These are phyloP conservation scores for Xenops minutus DNA, from an alignment of 2,797 vertebrate species.

Conservation along the genomic window DNA sequence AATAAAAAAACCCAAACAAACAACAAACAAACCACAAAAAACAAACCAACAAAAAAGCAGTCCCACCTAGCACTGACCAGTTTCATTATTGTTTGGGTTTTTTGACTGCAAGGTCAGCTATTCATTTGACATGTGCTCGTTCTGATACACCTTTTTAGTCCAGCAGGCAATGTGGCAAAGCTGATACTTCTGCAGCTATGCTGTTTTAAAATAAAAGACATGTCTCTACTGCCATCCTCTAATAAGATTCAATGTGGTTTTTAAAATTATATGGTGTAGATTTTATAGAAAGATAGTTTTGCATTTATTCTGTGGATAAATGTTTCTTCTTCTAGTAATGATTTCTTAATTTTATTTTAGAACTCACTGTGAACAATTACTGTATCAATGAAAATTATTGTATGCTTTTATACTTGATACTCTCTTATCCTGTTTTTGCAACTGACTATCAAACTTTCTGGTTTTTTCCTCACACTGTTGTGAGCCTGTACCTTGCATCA, in stretches of 20 bases:
- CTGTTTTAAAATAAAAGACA: slow-evolving; percentile 2
- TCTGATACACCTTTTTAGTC: neutral
- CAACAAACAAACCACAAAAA: too few species aligned
- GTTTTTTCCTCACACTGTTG: neutral
- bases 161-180: neutral
- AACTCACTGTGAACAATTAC: neutral
- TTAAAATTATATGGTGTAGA: neutral
- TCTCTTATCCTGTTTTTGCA: slow-evolving; percentile 2
- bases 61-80: neutral
- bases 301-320: neutral
- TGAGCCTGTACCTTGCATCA: neutral
- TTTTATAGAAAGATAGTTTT: neutral
- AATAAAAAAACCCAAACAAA: neutral
- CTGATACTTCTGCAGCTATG: neutral
- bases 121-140: neutral
- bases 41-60: too few species aligned
- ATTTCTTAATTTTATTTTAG: slow-evolving; percentile 22
- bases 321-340: neutral
- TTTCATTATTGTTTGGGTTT: neutral
- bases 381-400: neutral
- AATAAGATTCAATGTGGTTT: neutral
- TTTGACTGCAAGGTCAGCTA: neutral
- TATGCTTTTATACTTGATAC: neutral
- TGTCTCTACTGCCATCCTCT: neutral
- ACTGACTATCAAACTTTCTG: neutral